These are phyloP conservation scores for Phataginus tricuspis DNA, from an alignment of 2,797 vertebrate species.

Conservation along the genomic window DNA sequence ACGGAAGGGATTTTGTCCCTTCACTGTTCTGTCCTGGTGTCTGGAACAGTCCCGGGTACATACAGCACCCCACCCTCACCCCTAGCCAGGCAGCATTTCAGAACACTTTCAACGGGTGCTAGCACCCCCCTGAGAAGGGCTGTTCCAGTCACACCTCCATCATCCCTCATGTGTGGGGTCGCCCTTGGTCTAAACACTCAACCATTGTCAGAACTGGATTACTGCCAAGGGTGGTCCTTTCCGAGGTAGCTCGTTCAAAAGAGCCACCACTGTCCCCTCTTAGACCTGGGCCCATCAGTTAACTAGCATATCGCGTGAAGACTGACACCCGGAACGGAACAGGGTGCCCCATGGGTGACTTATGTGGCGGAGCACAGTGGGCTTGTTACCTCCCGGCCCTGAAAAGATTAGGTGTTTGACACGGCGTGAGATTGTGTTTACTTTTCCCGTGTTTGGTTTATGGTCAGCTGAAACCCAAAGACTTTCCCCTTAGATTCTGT, in stretches of 20 bases:
- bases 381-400: neutral
- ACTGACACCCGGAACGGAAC: neutral
- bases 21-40: neutral
- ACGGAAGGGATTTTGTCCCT: neutral
- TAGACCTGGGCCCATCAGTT: neutral
- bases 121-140: rapidly evolving
- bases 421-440: neutral
- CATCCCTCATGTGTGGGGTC: neutral
- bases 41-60: neutral
- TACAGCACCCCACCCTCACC: too few relatives aligned
- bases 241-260: neutral
- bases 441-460: neutral
- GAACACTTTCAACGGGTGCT: neutral
- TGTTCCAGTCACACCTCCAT: neutral
- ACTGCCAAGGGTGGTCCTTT: neutral
- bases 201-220: neutral
- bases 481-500: neutral
- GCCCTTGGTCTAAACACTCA: neutral
- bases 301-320: neutral
- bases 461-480: neutral
- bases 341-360: neutral
- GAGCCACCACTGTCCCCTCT: neutral
- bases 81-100: neutral
- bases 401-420: neutral
- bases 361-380: neutral